These are phyloP conservation scores for Megaleporinus macrocephalus DNA, from an alignment of 2,113 vertebrate genomes.

Conservation along the genomic window DNA sequence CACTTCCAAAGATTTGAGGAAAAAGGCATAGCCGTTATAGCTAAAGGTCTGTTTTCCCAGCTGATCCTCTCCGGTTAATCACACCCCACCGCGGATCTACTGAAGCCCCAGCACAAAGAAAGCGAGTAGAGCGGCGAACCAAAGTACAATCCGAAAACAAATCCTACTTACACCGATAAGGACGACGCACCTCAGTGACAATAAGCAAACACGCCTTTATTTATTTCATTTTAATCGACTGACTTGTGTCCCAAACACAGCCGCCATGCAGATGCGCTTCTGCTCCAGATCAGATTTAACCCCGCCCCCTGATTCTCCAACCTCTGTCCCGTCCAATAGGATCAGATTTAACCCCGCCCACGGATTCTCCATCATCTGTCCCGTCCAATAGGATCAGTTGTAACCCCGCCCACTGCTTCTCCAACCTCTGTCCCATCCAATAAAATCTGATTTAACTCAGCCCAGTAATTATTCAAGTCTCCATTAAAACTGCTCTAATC, in stretches of 20 bases:
- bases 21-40: not conserved
- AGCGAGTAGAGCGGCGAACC: slow-evolving; percentile 18
- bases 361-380: no score
- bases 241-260: slow-evolving; percentile 25
- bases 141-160: not conserved
- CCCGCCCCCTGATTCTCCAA: slow-evolving; percentile 53
- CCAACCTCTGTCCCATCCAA: slow-evolving; percentile 51
- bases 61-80: slow-evolving; percentile 77
- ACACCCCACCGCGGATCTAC: slow-evolving; percentile 63
- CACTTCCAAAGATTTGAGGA: not conserved
- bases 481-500: not conserved
- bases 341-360: slow-evolving; percentile 57
- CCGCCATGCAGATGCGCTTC: slow-evolving; percentile 68
- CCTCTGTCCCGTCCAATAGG: slow-evolving; percentile 35
- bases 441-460: not conserved
- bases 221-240: slow-evolving; percentile 22
- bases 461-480: not conserved
- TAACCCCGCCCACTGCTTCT: slow-evolving; percentile 14
- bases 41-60: slow-evolving; percentile 56
- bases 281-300: slow-evolving; percentile 45
- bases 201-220: not conserved
- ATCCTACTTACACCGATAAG: slow-evolving; percentile 36
- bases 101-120: slow-evolving; percentile 28
- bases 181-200: not conserved
- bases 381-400: not conserved